These are phyloP conservation scores for Ptychadena robeensis DNA, from an alignment of 2,797 vertebrate genomes.

Conservation along the genomic window DNA sequence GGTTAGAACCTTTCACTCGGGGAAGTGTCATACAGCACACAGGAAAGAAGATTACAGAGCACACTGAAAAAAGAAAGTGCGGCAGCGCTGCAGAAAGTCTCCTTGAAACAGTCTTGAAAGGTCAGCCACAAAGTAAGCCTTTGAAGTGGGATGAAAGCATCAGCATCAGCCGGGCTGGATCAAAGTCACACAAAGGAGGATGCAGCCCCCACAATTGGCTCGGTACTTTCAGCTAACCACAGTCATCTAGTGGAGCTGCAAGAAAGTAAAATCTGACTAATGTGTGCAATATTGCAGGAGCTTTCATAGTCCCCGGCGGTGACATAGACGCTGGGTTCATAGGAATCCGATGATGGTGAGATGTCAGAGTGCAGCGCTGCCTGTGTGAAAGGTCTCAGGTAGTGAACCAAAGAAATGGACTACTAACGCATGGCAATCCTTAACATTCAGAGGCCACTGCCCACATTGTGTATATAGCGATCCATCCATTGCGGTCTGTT, in stretches of 20 bases:
- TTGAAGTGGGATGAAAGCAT: conserved; percentile 48
- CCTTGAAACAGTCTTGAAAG: conserved; percentile 33
- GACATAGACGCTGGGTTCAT: background rate
- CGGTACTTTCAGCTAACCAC: conserved; percentile 35
- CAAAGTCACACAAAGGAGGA: conserved; percentile 39
- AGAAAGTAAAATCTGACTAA: background rate
- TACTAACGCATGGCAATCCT: too few relatives aligned
- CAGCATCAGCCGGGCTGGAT: conserved; percentile 13
- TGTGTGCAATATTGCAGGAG: background rate
- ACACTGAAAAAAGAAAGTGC: conserved; percentile 34
- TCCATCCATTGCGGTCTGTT: background rate
- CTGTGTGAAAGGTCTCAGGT: background rate
- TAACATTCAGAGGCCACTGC: too few relatives aligned
- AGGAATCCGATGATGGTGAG: background rate
- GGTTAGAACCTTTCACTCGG: conserved; percentile 12
- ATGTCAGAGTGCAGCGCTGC: too few relatives aligned
- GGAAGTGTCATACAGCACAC: conserved; percentile 2
- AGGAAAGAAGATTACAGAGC: conserved; percentile 29
- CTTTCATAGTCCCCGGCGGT: background rate
- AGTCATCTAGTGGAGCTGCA: conserved; percentile 18
- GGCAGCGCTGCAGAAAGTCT: conserved; percentile 30
- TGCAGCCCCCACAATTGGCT: conserved; percentile 49
- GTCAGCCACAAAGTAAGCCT: conserved; percentile 42
- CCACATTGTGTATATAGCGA: background rate
- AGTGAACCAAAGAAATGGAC: background rate